phyloP scores from a whole-genome alignment of 2,797 vertebrate genomes.

The Heteromormyrus szaboi region DNA sequence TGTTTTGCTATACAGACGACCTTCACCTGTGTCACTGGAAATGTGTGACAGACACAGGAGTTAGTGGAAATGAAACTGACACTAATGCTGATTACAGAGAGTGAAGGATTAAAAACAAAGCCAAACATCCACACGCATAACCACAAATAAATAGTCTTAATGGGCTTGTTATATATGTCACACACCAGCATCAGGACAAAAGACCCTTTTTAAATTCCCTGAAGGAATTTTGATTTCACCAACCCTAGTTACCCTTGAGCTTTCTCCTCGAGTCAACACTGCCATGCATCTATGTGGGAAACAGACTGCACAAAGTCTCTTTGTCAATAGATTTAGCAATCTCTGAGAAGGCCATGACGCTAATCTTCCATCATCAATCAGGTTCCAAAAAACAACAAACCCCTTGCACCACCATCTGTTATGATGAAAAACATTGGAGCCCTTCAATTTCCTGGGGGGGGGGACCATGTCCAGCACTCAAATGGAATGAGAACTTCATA shows the following conservation, averaged over 20 bases:
- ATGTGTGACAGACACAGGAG: not conserved
- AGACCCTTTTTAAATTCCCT: not conserved
- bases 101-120: not conserved
- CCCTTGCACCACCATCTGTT: not conserved
- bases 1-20: not conserved
- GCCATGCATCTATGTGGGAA: not conserved
- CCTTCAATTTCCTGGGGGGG: not conserved
- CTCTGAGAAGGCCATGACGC: not conserved
- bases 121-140: not conserved
- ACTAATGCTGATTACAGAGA: not conserved
- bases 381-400: not conserved
- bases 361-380: conserved; percentile 4
- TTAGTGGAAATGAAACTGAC: not conserved
- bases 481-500: not conserved
- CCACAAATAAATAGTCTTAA: not conserved
- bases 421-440: not conserved
- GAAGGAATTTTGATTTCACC: not conserved
- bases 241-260: not conserved
- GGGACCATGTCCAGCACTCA: not conserved
- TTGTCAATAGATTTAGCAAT: conserved; percentile 4
- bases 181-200: not conserved
- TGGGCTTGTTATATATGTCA: not conserved
- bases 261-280: not conserved
- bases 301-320: not conserved
- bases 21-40: not conserved